phyloP scores from a whole-genome alignment of 2,113 vertebrate species.

The Phalacrocorax carbo region DNA sequence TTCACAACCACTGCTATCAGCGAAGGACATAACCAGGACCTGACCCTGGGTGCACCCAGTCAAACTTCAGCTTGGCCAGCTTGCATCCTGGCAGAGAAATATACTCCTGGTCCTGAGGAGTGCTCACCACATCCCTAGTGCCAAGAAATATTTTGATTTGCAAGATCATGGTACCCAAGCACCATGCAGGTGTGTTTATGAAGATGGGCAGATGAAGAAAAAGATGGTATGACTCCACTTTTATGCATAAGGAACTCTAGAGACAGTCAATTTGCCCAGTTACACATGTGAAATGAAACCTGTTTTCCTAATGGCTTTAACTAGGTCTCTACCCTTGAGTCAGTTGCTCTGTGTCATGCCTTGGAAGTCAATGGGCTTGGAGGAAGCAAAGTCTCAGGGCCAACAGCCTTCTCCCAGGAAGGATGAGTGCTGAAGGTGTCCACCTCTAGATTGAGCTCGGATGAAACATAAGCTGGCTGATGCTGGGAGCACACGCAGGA shows the following conservation, averaged over 20 bases:
- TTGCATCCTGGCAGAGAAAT: neutral
- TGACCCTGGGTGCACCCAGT: neutral
- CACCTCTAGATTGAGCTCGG: neutral
- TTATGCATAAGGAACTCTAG: neutral
- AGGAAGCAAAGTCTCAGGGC: neutral
- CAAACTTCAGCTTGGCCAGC: neutral
- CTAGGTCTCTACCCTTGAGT: neutral
- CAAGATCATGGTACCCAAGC: neutral
- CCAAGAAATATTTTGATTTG: neutral
- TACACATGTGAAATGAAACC: neutral
- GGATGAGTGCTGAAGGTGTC: rapidly evolving
- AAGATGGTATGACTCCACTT: neutral
- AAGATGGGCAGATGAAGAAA: neutral
- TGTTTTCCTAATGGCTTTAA: neutral
- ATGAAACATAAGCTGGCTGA: neutral
- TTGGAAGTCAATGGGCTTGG: neutral
- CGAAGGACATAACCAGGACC: neutral
- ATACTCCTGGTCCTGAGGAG: neutral
- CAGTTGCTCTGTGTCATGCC: rapidly evolving
- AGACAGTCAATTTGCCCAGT: neutral
- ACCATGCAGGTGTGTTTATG: neutral
- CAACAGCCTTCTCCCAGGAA: neutral
- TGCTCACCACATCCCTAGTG: neutral
- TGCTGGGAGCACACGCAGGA: neutral
- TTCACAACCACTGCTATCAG: neutral